These are phyloP conservation scores for Apamea sordens DNA, from an alignment of 2,888 invertebrate species.

Conservation along the genomic window DNA sequence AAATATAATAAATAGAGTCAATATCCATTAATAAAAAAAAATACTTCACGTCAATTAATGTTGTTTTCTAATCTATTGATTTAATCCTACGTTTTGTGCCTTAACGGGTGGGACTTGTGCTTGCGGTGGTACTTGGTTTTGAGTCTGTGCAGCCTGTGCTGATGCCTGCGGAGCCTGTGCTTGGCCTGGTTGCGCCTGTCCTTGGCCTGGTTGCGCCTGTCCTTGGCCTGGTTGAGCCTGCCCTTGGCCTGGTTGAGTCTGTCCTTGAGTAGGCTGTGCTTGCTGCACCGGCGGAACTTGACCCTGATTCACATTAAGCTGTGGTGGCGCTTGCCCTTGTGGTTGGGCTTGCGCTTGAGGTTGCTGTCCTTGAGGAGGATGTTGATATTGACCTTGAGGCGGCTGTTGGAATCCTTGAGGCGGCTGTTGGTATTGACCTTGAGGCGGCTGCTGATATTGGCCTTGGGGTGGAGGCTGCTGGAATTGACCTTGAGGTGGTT, in stretches of 20 bases:
- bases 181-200: slow-evolving; percentile 46
- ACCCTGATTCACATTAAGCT: slow-evolving; percentile 56
- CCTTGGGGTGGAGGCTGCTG: slow-evolving; percentile 62
- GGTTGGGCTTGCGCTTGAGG: slow-evolving; percentile 56
- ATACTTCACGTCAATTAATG: slow-evolving; percentile 17
- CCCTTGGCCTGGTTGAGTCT: slow-evolving; percentile 54
- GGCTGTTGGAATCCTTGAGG: slow-evolving; percentile 65
- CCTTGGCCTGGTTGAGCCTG: slow-evolving; percentile 49
- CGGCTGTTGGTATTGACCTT: slow-evolving; percentile 65
- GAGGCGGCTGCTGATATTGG: slow-evolving; percentile 63
- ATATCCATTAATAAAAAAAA: slow-evolving; percentile 35
- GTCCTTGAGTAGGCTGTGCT: slow-evolving; percentile 56
- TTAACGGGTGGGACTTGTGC: slow-evolving; percentile 48
- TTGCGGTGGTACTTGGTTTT: slow-evolving; percentile 51
- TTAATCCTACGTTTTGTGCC: slow-evolving; percentile 46
- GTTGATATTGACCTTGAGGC: slow-evolving; percentile 49
- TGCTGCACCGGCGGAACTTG: slow-evolving; percentile 54
- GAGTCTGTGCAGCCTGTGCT: slow-evolving; percentile 23
- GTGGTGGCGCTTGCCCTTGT: slow-evolving; percentile 55
- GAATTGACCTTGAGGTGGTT: slow-evolving; percentile 65
- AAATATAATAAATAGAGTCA: slow-evolving; percentile 49
- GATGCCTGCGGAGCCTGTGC: slow-evolving; percentile 42
- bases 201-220: slow-evolving; percentile 15
- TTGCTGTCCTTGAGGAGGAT: slow-evolving; percentile 60
- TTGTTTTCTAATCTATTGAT: slow-evolving; percentile 44